phyloP scores from a whole-genome alignment of 2,797 vertebrate genomes.

The Sternotherus odoratus region DNA sequence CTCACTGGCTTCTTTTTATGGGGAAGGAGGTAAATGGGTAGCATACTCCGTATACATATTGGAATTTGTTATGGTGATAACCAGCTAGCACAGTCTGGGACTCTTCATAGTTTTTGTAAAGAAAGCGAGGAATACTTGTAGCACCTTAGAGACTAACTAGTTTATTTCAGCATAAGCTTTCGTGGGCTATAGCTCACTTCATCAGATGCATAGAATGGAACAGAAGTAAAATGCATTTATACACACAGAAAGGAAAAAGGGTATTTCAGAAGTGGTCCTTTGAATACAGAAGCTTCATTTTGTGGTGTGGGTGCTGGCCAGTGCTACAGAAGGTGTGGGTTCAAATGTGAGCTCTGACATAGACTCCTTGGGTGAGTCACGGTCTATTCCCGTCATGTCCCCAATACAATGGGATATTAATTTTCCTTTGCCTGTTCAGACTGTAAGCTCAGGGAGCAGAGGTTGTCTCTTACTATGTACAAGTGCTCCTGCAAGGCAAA shows the following conservation, averaged over 20 bases:
- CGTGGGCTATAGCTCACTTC: too few relatives aligned
- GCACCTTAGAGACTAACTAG: too few relatives aligned
- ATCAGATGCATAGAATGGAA: too few relatives aligned
- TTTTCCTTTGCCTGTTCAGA: neutral
- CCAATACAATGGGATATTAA: neutral
- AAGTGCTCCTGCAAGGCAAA: neutral
- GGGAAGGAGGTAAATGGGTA: neutral
- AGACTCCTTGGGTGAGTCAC: neutral
- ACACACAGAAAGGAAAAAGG: too few relatives aligned
- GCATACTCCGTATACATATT: neutral
- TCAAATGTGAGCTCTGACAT: neutral
- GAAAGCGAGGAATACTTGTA: too few relatives aligned
- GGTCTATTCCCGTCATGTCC: neutral
- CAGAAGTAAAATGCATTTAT: too few relatives aligned
- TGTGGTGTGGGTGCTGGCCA: neutral
- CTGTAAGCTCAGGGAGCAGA: neutral
- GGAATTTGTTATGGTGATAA: neutral
- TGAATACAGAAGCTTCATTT: neutral
- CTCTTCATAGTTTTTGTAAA: neutral
- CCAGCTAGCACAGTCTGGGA: neutral
- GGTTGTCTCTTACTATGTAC: neutral
- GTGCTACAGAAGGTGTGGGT: neutral
- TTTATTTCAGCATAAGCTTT: too few relatives aligned
- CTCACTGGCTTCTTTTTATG: neutral
- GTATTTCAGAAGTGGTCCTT: neutral